Evolutionary conservation across 2,113 vertebrate species (phyloP).

Genomic region (Tragelaphus imberbis): DNA sequence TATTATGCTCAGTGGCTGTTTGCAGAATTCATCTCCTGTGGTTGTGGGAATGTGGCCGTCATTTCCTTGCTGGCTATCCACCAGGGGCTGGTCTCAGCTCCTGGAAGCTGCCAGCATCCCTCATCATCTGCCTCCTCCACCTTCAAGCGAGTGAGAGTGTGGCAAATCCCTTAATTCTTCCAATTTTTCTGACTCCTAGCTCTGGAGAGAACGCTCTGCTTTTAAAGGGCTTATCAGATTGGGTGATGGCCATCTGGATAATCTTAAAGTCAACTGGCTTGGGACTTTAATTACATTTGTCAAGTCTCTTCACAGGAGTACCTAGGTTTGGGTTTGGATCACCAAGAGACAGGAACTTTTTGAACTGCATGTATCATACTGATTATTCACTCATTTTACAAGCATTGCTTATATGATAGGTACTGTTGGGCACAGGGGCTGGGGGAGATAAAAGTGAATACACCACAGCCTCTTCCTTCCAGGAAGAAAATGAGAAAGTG

Average conservation of each 20-base stretch:
- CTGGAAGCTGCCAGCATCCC: neutral
- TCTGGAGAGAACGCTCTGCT: neutral
- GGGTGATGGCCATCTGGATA: neutral
- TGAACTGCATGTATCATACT: neutral
- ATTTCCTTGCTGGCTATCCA: neutral
- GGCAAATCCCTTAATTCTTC: neutral
- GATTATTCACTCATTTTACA: neutral
- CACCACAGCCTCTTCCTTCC: neutral
- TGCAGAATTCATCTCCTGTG: neutral
- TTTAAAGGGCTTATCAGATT: neutral
- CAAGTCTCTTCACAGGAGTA: neutral
- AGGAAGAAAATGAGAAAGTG: neutral
- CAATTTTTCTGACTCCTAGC: neutral
- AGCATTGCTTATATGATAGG: neutral
- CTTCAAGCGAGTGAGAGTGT: neutral
- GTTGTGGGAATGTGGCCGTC: neutral
- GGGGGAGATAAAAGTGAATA: neutral
- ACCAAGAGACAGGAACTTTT: neutral
- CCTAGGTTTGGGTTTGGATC: neutral
- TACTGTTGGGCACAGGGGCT: neutral
- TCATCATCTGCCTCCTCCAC: neutral
- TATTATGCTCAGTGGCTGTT: neutral
- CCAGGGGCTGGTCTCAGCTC: neutral
- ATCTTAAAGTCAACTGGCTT: neutral
- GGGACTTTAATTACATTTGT: neutral